Base-by-base conservation (phyloP, 2,113 vertebrate species). In the Plotosus lineatus region DNA sequence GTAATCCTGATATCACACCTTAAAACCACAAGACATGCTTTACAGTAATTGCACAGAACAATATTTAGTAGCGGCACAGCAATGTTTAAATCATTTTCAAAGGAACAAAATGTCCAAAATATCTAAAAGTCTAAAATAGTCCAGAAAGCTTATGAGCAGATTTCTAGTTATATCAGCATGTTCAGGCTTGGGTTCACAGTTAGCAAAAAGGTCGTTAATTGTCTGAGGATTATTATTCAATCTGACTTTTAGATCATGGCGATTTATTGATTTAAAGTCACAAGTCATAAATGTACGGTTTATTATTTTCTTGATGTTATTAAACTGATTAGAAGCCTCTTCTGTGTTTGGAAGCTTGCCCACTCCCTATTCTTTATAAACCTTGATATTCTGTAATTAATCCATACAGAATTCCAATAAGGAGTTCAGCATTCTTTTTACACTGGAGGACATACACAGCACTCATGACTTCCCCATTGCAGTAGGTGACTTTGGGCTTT, bases 11-110 rank as follows among this genome's bases (percentile, higher is more conserved):
- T 66, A 38, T 9, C 31, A 44, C 23, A 8, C 42, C 61, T 19
- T 58, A 56, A 48, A 63, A 61, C 31, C 61, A 75, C 31, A 60
- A 23, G 51, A 80, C 42, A 80, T 80, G 61, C 71, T 68, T 63
- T 55, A 15, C 71, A 65, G 60, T 75, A 60, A 81, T 65, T 73
- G n/a, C 17, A 6, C 38, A 51, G 58, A 28, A 38, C 51, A 12
- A 38, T 48, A 58, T 73, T 63, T 15, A 38, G 23, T 19, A 23
- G n/a, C 40, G 51, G 17, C 75, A 63, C 74, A 69, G 40, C 40
- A 60, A 46, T 78, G 75, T 50, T 78, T 38, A 26, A 63, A 11
- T n/a, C 33, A 77, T 31, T 26, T 44, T 19, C 55, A 77, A 31
- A 38, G 23, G 26, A 40, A 77, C 68, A 50, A 65, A 50, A 1